Conservation (phyloP, 2,113 vertebrate species). For the Dasyprocta punctata region DNA sequence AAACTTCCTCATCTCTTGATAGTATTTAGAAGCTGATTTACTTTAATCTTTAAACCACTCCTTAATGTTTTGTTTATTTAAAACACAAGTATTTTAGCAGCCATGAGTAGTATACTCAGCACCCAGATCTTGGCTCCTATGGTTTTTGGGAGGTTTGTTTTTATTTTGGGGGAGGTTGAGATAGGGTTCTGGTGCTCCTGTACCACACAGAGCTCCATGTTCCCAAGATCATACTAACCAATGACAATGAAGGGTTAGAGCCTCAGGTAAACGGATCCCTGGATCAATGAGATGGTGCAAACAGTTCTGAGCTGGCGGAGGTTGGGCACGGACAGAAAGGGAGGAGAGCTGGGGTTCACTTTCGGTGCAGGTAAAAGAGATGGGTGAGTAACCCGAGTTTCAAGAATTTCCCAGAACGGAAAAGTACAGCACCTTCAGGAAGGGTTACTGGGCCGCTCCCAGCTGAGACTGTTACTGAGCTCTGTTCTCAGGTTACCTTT, state of each 20-base stretch:
- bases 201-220: background rate
- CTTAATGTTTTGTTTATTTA: background rate
- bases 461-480: background rate
- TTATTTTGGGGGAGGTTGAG: background rate
- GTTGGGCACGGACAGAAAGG: background rate
- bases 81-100: background rate
- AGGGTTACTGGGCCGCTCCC: background rate
- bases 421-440: conserved; percentile 41
- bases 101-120: background rate
- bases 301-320: background rate
- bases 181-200: background rate
- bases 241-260: background rate
- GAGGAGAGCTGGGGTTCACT: background rate
- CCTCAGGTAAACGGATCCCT: background rate
- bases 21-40: background rate
- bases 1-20: background rate
- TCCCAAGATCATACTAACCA: background rate
- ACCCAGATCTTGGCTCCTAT: background rate
- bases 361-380: background rate
- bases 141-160: background rate
- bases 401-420: conserved; percentile 48
- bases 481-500: conserved; percentile 25
- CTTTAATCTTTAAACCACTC: background rate
- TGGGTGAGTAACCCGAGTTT: background rate
- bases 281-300: background rate